Conservation (phyloP, 2,797 vertebrate genomes). For the Gallinago stenura region DNA sequence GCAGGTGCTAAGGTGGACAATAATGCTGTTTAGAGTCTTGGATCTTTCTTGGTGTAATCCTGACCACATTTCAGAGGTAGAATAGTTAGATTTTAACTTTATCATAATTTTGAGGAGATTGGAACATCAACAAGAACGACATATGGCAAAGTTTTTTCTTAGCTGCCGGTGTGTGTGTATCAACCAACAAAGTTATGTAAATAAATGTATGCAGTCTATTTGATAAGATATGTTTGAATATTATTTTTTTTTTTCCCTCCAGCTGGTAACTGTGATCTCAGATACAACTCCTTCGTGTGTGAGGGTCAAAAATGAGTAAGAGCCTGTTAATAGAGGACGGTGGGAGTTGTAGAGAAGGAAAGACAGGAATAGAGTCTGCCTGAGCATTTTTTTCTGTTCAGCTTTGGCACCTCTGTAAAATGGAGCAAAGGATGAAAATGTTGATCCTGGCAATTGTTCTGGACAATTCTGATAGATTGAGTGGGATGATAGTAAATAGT, state of each 20-base stretch:
- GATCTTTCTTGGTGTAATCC: neutral
- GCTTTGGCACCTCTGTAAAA: neutral
- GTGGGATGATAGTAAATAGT: neutral
- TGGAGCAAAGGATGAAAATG: neutral
- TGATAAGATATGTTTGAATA: neutral
- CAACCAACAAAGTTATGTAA: neutral
- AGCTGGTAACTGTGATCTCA: conserved; percentile 45
- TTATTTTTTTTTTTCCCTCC: neutral
- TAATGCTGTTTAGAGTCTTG: neutral
- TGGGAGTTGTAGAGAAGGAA: conserved; percentile 7
- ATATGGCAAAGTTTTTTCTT: neutral
- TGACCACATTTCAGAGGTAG: neutral
- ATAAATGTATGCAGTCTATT: neutral
- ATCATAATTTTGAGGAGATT: neutral
- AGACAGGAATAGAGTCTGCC: conserved; percentile 1
- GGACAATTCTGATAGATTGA: neutral
- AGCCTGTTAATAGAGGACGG: conserved; percentile 48
- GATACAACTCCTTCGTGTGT: neutral
- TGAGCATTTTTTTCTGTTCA: neutral
- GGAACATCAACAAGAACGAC: neutral
- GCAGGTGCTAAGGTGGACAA: neutral
- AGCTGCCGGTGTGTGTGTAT: neutral
- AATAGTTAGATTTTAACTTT: neutral
- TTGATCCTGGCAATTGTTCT: neutral
- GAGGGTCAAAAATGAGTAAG: conserved; percentile 53